phyloP scores from a whole-genome alignment of 2,797 vertebrate genomes.

The Acanthis flammea region DNA sequence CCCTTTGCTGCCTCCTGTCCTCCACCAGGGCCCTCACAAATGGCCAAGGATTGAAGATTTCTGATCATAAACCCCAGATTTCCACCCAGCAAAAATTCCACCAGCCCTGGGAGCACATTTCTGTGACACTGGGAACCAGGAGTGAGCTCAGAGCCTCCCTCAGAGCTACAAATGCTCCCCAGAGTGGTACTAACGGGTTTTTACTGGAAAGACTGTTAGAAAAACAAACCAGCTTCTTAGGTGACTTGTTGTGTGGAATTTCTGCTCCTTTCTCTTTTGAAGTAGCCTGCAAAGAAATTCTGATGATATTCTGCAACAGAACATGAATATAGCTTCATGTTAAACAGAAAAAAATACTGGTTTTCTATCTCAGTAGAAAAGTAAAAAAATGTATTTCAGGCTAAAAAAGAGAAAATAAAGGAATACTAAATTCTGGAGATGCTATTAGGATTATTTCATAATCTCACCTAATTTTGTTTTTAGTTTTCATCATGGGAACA shows the following conservation, averaged over 20 bases:
- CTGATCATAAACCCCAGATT: no score
- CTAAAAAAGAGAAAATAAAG: not conserved
- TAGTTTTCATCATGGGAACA: not conserved
- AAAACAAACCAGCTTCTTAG: not conserved
- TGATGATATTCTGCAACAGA: not conserved
- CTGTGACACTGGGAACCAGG: rapidly evolving
- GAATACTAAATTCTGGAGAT: not conserved
- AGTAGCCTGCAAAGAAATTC: not conserved
- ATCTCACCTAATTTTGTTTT: not conserved
- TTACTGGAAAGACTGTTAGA: not conserved
- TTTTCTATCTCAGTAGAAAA: not conserved
- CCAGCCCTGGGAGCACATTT: not conserved
- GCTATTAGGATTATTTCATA: not conserved
- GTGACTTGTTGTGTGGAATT: not conserved
- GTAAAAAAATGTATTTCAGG: not conserved
- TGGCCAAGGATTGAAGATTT: not conserved
- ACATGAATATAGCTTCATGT: not conserved
- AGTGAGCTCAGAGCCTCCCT: not conserved
- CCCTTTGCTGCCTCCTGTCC: not conserved
- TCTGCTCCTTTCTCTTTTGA: not conserved
- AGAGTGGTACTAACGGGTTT: not conserved
- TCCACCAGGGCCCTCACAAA: not conserved
- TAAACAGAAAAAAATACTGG: not conserved
- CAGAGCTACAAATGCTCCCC: not conserved
- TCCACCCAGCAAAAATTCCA: not conserved